A percentile compares a stretch with the other conserved stretches of the same genome.
phyloP scores from a whole-genome alignment of 2,888 invertebrate species.

The Troglohyphantes excavatus region DNA sequence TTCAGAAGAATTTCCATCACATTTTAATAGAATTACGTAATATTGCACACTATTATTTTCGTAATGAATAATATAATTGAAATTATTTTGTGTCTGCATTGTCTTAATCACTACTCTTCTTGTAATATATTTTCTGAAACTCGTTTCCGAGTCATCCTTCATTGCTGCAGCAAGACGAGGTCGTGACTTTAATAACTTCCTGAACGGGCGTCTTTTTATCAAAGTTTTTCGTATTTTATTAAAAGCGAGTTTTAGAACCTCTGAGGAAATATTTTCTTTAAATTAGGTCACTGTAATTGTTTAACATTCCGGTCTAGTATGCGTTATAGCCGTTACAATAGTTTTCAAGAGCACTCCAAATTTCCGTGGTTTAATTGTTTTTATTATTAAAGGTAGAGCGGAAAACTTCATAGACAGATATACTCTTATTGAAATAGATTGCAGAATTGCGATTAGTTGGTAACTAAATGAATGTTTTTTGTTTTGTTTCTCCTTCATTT shows the following conservation, averaged over 20 bases:
- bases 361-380: not conserved
- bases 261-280: constrained; percentile 59
- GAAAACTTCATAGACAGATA: no score
- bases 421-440: no score
- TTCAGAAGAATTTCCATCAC: no score
- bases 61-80: not conserved
- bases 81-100: not conserved
- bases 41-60: not conserved
- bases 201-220: constrained; percentile 13
- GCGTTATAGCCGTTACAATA: constrained; percentile 28
- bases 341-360: constrained; percentile 35
- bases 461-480: no score
- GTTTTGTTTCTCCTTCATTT: no score
- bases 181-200: constrained; percentile 58
- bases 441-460: no score
- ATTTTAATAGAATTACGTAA: not conserved
- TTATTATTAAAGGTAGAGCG: no score
- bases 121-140: constrained; percentile 31
- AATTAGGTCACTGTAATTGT: constrained; percentile 53
- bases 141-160: constrained; percentile 60
- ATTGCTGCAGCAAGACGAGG: constrained; percentile 45
- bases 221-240: constrained; percentile 35
- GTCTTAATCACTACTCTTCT: no score
- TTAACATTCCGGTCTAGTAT: constrained; percentile 19
- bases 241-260: constrained; percentile 45